Conservation (phyloP, 2,888 invertebrate species). For the Tetragonisca angustula region DNA sequence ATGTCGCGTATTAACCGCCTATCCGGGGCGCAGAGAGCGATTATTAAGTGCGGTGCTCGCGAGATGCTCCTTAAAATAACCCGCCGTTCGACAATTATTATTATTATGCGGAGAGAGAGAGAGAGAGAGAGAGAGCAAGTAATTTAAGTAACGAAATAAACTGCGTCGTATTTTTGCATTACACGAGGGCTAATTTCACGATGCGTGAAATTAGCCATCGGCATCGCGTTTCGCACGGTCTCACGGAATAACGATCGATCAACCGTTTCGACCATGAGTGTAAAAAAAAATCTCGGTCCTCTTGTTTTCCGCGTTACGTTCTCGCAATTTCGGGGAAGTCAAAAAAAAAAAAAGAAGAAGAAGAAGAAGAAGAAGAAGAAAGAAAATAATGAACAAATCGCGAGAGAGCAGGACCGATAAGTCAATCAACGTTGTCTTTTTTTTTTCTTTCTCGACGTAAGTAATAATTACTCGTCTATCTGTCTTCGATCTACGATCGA, state of each 20-base stretch:
- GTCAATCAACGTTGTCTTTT: slow-evolving; percentile 32
- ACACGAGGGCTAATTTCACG: slow-evolving; percentile 56
- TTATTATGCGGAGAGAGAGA: slow-evolving; percentile 22
- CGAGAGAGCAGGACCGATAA: slow-evolving; percentile 14
- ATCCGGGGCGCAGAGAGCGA: slow-evolving; percentile 38
- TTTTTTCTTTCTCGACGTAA: not conserved
- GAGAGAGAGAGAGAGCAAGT: slow-evolving; percentile 22
- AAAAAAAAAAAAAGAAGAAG: not conserved
- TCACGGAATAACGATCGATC: slow-evolving; percentile 46
- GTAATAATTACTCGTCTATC: slow-evolving; percentile 22
- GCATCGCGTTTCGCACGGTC: slow-evolving; percentile 40
- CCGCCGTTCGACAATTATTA: slow-evolving; percentile 51
- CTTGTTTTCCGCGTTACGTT: slow-evolving; percentile 37
- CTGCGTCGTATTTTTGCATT: slow-evolving; percentile 46
- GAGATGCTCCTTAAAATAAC: slow-evolving; percentile 52
- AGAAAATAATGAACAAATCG: slow-evolving; percentile 5
- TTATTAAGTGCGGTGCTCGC: slow-evolving; percentile 50
- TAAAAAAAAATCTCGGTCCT: not conserved
- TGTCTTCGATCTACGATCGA: not conserved
- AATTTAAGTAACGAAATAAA: slow-evolving; percentile 64
- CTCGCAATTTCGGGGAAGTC: not conserved
- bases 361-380: not conserved
- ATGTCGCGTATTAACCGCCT: slow-evolving; percentile 60
- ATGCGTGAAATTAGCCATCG: slow-evolving; percentile 17
- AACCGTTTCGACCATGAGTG: not conserved